Conservation (phyloP, 2,888 invertebrate genomes). For the Hydropsyche betteni region DNA sequence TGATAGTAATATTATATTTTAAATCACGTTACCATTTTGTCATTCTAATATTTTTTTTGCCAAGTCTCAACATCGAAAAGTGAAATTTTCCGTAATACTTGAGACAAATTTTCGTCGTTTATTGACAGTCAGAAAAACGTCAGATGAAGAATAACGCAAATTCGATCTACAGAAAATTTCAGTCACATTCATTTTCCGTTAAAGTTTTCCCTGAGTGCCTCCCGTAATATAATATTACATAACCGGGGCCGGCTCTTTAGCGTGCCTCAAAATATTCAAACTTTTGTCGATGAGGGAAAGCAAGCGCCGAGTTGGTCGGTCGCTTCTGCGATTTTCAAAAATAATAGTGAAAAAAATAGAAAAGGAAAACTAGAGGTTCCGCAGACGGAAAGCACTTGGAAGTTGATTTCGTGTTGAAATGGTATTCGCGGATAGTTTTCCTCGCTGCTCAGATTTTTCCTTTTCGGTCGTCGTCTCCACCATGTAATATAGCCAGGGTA, state of each 20-base stretch:
- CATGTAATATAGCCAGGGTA: slow-evolving; percentile 6
- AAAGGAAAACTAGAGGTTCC: not conserved
- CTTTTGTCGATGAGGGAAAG: slow-evolving; percentile 3
- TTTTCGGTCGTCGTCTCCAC: not conserved
- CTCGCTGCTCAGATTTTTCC: not conserved
- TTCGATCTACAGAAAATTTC: not conserved
- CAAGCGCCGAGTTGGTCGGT: not conserved
- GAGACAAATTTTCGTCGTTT: not conserved
- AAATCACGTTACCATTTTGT: too few species aligned
- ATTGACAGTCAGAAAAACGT: slow-evolving; percentile 6
- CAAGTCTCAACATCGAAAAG: too few species aligned
- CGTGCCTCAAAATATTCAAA: slow-evolving; percentile 16
- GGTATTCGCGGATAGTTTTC: slow-evolving; percentile 31
- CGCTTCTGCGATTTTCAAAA: not conserved
- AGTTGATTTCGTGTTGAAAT: slow-evolving; percentile 34
- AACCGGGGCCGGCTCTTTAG: slow-evolving; percentile 1
- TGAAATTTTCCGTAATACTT: too few species aligned
- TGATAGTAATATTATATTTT: too few species aligned
- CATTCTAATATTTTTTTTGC: too few species aligned
- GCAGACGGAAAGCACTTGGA: slow-evolving; percentile 32
- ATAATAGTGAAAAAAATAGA: not conserved
- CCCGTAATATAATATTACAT: not conserved
- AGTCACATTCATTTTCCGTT: slow-evolving; percentile 11
- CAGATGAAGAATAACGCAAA: not conserved
- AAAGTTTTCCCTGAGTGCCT: slow-evolving; percentile 3